These are phyloP conservation scores for Psittacula derbiana DNA, from an alignment of 2,797 vertebrate genomes.

Conservation along the genomic window DNA sequence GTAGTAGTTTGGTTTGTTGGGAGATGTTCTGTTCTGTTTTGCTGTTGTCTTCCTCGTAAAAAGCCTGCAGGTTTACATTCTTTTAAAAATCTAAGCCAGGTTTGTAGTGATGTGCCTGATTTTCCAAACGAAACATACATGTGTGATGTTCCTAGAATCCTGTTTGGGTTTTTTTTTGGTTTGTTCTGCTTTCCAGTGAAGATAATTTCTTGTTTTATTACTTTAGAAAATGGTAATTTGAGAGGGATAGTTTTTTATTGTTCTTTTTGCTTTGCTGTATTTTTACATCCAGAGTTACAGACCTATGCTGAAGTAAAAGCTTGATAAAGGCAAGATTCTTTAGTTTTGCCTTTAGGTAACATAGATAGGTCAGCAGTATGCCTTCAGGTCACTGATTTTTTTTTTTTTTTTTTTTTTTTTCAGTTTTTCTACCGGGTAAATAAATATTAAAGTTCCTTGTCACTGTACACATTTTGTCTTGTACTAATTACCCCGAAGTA, in stretches of 20 bases:
- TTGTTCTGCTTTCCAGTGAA: background rate
- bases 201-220: background rate
- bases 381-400: background rate
- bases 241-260: background rate
- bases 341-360: background rate
- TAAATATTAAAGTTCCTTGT: background rate
- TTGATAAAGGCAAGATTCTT: background rate
- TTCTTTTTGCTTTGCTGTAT: background rate
- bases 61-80: background rate
- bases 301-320: background rate
- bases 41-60: background rate
- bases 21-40: background rate
- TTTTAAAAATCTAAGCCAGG: background rate
- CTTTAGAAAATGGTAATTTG: background rate
- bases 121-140: background rate
- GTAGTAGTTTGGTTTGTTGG: background rate
- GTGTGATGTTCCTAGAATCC: background rate
- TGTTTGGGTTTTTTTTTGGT: background rate
- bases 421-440: background rate
- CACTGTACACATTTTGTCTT: background rate
- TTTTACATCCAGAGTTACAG: background rate
- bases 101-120: background rate
- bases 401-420: background rate
- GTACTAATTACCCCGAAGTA: background rate
- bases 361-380: background rate